A percentile compares a stretch with the other conserved stretches of the same genome.
phyloP scores from a whole-genome alignment of 2,888 invertebrate genomes.

The Heliothis peltigera region DNA sequence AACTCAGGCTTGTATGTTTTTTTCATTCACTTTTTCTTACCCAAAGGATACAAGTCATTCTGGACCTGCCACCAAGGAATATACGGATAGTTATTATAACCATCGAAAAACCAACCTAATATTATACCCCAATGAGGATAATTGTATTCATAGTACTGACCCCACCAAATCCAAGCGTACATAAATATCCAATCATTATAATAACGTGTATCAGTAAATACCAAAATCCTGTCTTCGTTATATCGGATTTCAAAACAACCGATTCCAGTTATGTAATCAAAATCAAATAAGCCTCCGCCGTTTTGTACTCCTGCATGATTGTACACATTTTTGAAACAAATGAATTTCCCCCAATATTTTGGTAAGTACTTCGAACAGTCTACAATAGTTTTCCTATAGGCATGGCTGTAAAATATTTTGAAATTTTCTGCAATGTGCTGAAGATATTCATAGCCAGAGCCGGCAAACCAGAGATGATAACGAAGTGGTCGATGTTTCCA shows the following conservation, averaged over 20 bases:
- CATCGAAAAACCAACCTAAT: conserved; percentile 9
- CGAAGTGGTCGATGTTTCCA: not conserved
- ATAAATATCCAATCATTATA: conserved; percentile 63
- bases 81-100: conserved; percentile 30
- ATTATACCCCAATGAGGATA: conserved; percentile 72
- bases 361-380: conserved; percentile 75
- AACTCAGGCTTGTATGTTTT: no score
- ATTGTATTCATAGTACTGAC: conserved; percentile 78
- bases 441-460: conserved; percentile 70
- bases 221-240: conserved; percentile 74
- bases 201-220: conserved; percentile 77
- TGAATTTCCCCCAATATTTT: conserved; percentile 80
- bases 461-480: conserved; percentile 57
- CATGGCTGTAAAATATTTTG: conserved; percentile 63
- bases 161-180: conserved; percentile 56
- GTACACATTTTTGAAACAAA: conserved; percentile 68
- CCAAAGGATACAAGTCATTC: conserved; percentile 53
- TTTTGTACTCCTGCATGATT: conserved; percentile 68
- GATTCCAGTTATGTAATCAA: conserved; percentile 58
- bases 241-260: conserved; percentile 79
- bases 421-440: conserved; percentile 74
- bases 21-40: conserved; percentile 42
- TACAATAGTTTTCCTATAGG: conserved; percentile 27
- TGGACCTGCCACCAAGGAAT: conserved; percentile 35
- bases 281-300: conserved; percentile 67